Conservation (phyloP, 2,113 vertebrate species). For the Brevimyrus niger region DNA sequence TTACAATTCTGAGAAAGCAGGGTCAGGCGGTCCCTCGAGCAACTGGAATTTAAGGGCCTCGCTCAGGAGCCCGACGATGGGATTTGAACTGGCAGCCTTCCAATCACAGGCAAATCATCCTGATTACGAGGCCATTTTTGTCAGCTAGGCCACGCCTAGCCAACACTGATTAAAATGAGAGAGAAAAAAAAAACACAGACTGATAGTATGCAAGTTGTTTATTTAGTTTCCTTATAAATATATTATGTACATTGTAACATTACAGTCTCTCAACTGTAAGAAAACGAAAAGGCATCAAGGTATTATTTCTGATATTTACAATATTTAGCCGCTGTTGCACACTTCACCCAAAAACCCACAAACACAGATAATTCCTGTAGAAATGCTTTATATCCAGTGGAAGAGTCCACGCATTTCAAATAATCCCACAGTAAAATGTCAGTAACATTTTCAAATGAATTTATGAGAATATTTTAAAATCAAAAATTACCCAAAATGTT, state of each 20-base stretch:
- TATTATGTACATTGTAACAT: slow-evolving; percentile 56
- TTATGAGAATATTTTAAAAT: not conserved
- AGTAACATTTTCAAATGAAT: not conserved
- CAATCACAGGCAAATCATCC: not conserved
- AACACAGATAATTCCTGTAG: not conserved
- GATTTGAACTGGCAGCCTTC: not conserved
- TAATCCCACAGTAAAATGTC: not conserved
- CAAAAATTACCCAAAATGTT: slow-evolving; percentile 9
- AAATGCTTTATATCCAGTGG: slow-evolving; percentile 19
- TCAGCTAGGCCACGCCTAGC: not conserved
- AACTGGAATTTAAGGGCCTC: not conserved
- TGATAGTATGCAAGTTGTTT: slow-evolving; percentile 40
- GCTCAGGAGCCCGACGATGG: not conserved
- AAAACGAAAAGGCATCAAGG: slow-evolving; percentile 69
- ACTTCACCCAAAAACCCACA: slow-evolving; percentile 30
- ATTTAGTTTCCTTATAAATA: slow-evolving; percentile 68
- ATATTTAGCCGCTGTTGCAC: slow-evolving; percentile 42
- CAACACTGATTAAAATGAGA: not conserved
- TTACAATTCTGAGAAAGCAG: not conserved
- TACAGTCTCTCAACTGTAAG: slow-evolving; percentile 54
- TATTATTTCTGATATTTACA: slow-evolving; percentile 57
- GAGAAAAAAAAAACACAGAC: not conserved
- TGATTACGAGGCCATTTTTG: not conserved
- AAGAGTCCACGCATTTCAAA: not conserved
- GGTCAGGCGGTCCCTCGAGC: not conserved